Evolutionary conservation across 2,113 vertebrate genomes (phyloP), one percentile per base, ranked within the genome.

Genomic region (Columba livia): DNA sequence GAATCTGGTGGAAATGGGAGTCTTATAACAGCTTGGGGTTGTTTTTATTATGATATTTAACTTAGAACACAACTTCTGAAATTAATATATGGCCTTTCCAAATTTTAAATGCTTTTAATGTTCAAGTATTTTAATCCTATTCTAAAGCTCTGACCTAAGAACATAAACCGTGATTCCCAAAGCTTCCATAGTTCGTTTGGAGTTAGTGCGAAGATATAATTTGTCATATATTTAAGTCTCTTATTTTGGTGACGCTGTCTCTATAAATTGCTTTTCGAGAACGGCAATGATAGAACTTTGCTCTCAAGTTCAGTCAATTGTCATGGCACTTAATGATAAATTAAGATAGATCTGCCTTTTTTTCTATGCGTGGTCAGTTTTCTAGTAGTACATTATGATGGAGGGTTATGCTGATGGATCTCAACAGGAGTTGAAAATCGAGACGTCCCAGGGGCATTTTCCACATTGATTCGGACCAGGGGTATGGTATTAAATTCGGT

Each of bases 341-440:
- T 57, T 50, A 42, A 64, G 25, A 29, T 48, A 81, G 58, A 67
- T 34, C 38, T 88, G 38, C 72, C 77, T 40, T 40, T 47, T 89
- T 84, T 38, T 6, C 1, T 71, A 26, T 31, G 20, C 65, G 38
- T 15, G 24, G n/a, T 65, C 28, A 40, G 32, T 83, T 83, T 86
- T 90, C 54, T 38, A 80, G 84, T 88, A 48, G 36, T 83, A 53
- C 62, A 13, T 89, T 53, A 74, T 85, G 83, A 89, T 91, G 70
- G 91, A 75, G 81, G 71, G 88, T 83, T 80, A 44, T 69, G 21
- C 48, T 75, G 70, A n/a, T 56, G 51, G 66, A 51, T 94, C 90
- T 83, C 77, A 50, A 86, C 47, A n/a, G 79, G 88, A 94, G 62
- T 53, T 84, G 92, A 91, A 89, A 94, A 85, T 66, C 29, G 18